Evolutionary conservation across 2,113 vertebrate genomes (phyloP).

Genomic region (Atrichornis clamosus): DNA sequence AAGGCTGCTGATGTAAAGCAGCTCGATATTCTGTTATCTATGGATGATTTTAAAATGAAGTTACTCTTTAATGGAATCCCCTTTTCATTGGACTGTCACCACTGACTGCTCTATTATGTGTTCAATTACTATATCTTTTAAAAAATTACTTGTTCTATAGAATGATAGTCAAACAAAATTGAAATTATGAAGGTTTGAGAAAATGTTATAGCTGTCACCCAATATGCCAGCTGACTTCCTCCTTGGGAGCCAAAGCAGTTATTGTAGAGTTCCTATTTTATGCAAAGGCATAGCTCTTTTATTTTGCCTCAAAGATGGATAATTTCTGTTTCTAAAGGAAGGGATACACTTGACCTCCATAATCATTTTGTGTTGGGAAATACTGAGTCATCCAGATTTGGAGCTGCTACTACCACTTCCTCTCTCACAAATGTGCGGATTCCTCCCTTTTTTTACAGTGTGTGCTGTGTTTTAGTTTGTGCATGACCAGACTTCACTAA

Average conservation of each 20-base stretch:
- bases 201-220: background rate
- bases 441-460: background rate
- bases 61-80: conserved; percentile 1
- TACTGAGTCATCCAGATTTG: background rate
- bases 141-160: background rate
- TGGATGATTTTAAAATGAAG: background rate
- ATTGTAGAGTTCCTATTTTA: background rate
- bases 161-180: background rate
- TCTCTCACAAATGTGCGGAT: background rate
- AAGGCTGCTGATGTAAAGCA: background rate
- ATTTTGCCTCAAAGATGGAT: background rate
- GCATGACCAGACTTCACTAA: background rate
- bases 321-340: background rate
- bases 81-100: conserved; percentile 29
- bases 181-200: background rate
- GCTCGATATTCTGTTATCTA: background rate
- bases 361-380: background rate
- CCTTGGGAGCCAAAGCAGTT: background rate
- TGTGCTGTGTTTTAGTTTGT: background rate
- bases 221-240: background rate
- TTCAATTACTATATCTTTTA: background rate
- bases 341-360: background rate
- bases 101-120: conserved; percentile 24
- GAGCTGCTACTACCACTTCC: background rate
- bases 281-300: background rate